phyloP scores from a whole-genome alignment of 2,113 vertebrate species.

The Blennius ocellaris region DNA sequence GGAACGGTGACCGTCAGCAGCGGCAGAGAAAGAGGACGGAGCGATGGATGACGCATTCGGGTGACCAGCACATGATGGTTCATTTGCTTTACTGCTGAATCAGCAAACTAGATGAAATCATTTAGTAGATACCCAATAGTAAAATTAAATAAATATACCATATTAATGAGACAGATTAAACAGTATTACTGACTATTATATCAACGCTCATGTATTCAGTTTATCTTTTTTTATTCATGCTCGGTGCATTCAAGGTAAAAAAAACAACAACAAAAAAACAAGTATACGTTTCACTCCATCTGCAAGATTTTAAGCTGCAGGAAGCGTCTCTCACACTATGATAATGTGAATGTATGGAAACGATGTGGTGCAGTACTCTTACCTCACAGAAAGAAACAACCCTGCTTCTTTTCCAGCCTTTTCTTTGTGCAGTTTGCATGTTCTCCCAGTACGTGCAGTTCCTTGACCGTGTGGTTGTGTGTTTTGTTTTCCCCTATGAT shows the following conservation, averaged over 20 bases:
- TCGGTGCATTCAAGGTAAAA: neutral
- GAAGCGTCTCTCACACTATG: neutral
- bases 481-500: too few species aligned
- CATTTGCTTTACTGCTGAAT: slow-evolving; percentile 19
- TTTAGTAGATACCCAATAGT: neutral
- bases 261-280: too few species aligned
- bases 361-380: too few species aligned
- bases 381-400: too few species aligned
- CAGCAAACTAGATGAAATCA: slow-evolving; percentile 21
- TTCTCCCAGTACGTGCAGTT: too few species aligned
- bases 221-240: neutral
- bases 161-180: too few species aligned
- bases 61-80: slow-evolving; percentile 23
- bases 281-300: neutral
- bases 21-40: neutral
- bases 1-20: neutral
- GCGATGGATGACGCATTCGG: slow-evolving; percentile 16
- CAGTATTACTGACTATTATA: neutral
- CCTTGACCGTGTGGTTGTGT: too few species aligned
- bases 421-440: too few species aligned
- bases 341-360: neutral
- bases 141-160: too few species aligned
- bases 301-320: neutral
- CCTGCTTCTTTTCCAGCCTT: too few species aligned
- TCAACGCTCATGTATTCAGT: neutral